These are phyloP conservation scores for Chionoecetes opilio DNA, from an alignment of 1,140 invertebrate species.

Conservation along the genomic window DNA sequence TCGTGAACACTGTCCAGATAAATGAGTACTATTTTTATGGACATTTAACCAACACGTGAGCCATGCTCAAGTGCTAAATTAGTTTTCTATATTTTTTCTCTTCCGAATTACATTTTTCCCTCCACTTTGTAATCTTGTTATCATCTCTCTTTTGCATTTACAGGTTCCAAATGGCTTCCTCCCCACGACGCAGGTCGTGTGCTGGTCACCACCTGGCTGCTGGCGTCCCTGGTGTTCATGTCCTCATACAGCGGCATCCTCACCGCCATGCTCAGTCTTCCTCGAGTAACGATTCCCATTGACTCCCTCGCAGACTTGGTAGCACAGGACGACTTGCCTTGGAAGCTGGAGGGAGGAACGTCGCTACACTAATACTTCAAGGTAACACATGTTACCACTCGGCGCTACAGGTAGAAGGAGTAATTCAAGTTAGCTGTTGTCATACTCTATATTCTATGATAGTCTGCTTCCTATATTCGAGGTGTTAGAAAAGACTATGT, in stretches of 20 bases:
- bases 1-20: too few relatives aligned
- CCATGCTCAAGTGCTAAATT: too few relatives aligned
- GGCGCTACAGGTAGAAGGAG: too few relatives aligned
- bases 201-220: slow-evolving; percentile 47
- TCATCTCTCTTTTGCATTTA: too few relatives aligned
- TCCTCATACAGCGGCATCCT: slow-evolving; percentile 59
- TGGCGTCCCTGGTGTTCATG: slow-evolving; percentile 61
- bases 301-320: slow-evolving; percentile 53
- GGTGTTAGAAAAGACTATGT: too few relatives aligned
- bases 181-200: background rate
- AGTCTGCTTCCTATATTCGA: too few relatives aligned
- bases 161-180: slow-evolving; percentile 39
- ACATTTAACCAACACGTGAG: too few relatives aligned
- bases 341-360: slow-evolving; percentile 29
- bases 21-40: too few relatives aligned
- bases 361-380: slow-evolving; percentile 1
- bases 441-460: too few relatives aligned
- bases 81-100: too few relatives aligned
- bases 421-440: too few relatives aligned
- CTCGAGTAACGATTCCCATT: slow-evolving; percentile 39
- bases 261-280: slow-evolving; percentile 56
- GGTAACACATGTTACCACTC: background rate
- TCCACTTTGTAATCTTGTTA: background rate
- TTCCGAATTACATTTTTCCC: too few relatives aligned
- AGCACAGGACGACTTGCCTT: slow-evolving; percentile 33